Evolutionary conservation across 2,113 vertebrate genomes (phyloP).

Genomic region (Grantiella picta): DNA sequence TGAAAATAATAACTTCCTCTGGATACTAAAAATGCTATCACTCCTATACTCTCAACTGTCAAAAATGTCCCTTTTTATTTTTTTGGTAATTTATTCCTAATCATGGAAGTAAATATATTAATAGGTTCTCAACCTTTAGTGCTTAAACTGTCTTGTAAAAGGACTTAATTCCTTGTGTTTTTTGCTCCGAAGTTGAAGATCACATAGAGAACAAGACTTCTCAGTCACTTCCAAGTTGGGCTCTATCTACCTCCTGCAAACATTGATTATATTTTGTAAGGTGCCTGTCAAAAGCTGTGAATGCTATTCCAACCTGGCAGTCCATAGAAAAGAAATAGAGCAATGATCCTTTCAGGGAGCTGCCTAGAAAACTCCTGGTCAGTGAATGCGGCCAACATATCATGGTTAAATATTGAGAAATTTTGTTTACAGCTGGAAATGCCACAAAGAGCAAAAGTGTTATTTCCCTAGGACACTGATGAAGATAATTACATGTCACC

Average conservation of each 20-base stretch:
- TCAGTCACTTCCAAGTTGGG: background rate
- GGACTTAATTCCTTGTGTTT: background rate
- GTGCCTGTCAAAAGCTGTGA: background rate
- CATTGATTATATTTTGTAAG: background rate
- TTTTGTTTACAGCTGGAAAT: background rate
- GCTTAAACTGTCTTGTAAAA: background rate
- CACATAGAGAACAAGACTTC: background rate
- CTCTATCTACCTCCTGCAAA: background rate
- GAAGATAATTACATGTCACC: background rate
- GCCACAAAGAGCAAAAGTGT: background rate
- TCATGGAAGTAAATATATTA: background rate
- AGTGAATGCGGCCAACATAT: background rate
- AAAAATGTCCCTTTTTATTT: background rate
- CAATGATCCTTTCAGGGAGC: background rate
- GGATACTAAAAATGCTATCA: background rate
- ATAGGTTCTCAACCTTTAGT: background rate
- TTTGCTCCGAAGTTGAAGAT: background rate
- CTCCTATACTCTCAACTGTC: background rate
- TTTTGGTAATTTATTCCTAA: background rate
- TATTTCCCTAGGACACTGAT: background rate
- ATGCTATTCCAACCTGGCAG: background rate
- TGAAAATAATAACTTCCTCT: background rate
- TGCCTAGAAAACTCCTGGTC: background rate
- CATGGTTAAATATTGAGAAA: background rate
- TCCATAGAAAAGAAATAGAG: background rate